A percentile compares a stretch with the other conserved stretches of the same genome.
Conservation (phyloP, 2,888 invertebrate species). For the Caenorhabditis zanzibari region DNA sequence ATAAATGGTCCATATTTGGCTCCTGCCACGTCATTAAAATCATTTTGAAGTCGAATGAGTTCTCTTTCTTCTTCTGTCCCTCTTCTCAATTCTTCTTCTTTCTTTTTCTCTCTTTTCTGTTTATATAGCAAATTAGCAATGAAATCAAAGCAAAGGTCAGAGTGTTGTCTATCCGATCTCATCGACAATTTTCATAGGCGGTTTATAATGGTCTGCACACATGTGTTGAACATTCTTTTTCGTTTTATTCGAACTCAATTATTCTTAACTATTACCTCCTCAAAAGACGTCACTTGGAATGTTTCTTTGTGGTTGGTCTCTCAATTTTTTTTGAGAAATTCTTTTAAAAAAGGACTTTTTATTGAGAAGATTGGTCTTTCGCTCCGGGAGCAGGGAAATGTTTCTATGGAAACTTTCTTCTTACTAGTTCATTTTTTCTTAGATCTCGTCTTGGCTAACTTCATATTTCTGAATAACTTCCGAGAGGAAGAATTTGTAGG, state of each 20-base stretch:
- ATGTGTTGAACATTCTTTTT: background rate
- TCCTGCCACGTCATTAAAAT: constrained; percentile 57
- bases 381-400: background rate
- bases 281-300: constrained; percentile 3
- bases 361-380: constrained; percentile 11
- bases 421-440: constrained; percentile 1
- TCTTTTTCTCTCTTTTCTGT: constrained; percentile 20
- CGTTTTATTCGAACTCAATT: background rate
- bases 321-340: background rate
- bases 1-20: background rate
- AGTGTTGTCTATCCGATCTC: background rate
- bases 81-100: constrained; percentile 17
- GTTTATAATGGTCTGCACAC: constrained; percentile 26
- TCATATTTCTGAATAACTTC: background rate
- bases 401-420: background rate
- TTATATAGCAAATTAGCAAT: constrained; percentile 53
- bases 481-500: background rate
- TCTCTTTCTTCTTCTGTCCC: background rate
- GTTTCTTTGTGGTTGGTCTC: constrained; percentile 11
- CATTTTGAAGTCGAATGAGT: constrained; percentile 55
- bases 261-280: background rate
- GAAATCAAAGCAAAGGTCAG: constrained; percentile 35
- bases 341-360: background rate
- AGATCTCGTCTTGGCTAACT: constrained; percentile 3
- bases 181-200: background rate